Evolutionary conservation across 2,888 invertebrate genomes (phyloP), one percentile per base, ranked within the genome.

Genomic region (Hesperia comma): DNA sequence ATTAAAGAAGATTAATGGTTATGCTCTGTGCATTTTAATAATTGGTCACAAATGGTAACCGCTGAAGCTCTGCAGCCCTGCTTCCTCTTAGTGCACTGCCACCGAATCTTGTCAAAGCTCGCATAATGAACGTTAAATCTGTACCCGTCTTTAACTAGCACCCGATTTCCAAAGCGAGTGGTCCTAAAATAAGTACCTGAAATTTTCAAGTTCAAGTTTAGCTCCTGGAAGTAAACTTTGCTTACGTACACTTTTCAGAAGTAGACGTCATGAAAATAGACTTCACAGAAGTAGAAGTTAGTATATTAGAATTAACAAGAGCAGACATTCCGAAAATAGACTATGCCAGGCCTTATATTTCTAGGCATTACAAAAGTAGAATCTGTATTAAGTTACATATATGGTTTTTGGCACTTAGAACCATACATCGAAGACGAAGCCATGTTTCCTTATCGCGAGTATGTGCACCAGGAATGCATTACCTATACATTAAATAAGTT

Each of bases 21-120:
- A 19, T 49, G 49, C 10, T 49, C n/a, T 10, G 49, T 49, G 1
- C 49, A 49, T 19, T 49, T 49, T 2, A 49, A 1, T 19, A 49
- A 10, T 12, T 49, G 8, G 10, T 49, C 49, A 49, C n/a, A 49
- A 49, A 49, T n/a, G 7, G 78, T 77, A 21, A 70, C 61, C 6
- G 79, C 40, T 76, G 10, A 72, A 73, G 1, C 82, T 82, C 58
- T 71, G 19, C 49, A 49, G 10, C 49, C 49, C 10, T 49, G 19
- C 49, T 19, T 49, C 19, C 66, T 66, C 40, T 61, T 61, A 0
- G 61, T 61, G 53, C 68, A 68, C 17, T 61, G 60, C 68, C 66
- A 68, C 1, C 61, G 37, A 6, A 26, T 46, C 14, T 51, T 68
- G 40, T 46, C 21, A n/a, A 17, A 49, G 19, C 10, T 49, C 7